Percentiles rank a stretch among this genome's conserved stretches.
These are phyloP conservation scores for Pseudochromis fuscus DNA, from an alignment of 2,797 vertebrate species.

Conservation along the genomic window DNA sequence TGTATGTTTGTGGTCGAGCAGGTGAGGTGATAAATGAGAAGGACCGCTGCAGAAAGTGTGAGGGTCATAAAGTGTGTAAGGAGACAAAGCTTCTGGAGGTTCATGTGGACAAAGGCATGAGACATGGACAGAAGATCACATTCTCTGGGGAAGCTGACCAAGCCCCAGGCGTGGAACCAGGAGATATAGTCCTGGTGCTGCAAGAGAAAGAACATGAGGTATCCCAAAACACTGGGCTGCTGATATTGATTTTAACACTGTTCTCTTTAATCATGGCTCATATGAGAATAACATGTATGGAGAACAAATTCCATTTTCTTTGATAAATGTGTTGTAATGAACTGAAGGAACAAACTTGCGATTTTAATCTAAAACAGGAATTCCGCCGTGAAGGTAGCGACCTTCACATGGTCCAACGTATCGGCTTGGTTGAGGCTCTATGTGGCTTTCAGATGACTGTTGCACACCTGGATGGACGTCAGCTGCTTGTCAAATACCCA, in stretches of 20 bases:
- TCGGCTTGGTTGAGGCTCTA: slow-evolving; percentile 96
- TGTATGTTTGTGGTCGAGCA: slow-evolving; percentile 70
- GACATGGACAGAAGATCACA: slow-evolving; percentile 97
- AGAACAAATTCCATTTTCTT: background rate
- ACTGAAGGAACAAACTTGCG: background rate
- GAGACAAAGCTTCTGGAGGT: slow-evolving; percentile 99
- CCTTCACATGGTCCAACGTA: slow-evolving; percentile 95
- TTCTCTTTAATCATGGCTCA: background rate
- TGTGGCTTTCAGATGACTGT: slow-evolving; percentile 98
- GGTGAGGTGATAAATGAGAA: slow-evolving; percentile 99
- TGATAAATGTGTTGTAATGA: background rate
- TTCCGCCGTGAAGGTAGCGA: slow-evolving; percentile 96
- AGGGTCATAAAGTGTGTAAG: slow-evolving; percentile 98
- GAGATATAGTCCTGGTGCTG: slow-evolving; percentile 96
- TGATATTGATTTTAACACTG: background rate
- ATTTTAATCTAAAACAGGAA: slow-evolving; percentile 79
- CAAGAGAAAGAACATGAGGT: slow-evolving; percentile 99
- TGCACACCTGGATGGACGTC: slow-evolving; percentile 94
- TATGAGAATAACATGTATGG: background rate
- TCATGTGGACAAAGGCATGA: slow-evolving; percentile 99
- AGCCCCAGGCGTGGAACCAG: slow-evolving; percentile 95
- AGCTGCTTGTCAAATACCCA: slow-evolving; percentile 96
- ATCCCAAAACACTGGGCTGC: slow-evolving; percentile 27
- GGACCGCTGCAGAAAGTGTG: slow-evolving; percentile 99
- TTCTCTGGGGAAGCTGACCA: slow-evolving; percentile 98